Percentiles rank a stretch among this genome's conserved stretches.
Conservation (phyloP, 2,113 vertebrate genomes). For the Sander lucioperca region DNA sequence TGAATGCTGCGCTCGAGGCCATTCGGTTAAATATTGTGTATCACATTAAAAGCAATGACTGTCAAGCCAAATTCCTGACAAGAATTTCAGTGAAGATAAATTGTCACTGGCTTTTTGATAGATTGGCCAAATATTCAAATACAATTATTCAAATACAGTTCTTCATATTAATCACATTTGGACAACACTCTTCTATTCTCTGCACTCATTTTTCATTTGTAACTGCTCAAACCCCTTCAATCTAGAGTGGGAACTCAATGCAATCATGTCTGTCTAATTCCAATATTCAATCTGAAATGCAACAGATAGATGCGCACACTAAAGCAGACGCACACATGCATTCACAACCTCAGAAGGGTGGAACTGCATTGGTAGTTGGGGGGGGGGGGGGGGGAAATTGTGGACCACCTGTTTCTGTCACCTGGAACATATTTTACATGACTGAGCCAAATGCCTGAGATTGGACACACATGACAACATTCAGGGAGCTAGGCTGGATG, state of each 20-base stretch:
- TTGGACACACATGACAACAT: conserved; percentile 78
- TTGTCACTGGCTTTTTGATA: conserved; percentile 74
- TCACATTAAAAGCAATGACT: conserved; percentile 77
- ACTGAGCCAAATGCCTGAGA: conserved; percentile 77
- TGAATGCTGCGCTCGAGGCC: conserved; percentile 51
- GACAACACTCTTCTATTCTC: conserved; percentile 62
- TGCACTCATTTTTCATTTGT: conserved; percentile 72
- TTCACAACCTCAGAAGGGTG: conserved; percentile 33
- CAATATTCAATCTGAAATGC: conserved; percentile 65
- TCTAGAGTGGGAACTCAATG: conserved; percentile 57
- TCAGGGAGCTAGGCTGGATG: conserved; percentile 40
- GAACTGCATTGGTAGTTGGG: conserved; percentile 16
- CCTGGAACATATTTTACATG: conserved; percentile 76
- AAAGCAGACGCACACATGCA: conserved; percentile 10
- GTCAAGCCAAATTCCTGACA: conserved; percentile 68
- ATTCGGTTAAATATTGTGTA: conserved; percentile 79
- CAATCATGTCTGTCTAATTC: conserved; percentile 59
- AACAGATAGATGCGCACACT: conserved; percentile 26
- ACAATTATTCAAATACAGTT: conserved; percentile 79
- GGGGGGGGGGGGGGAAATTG: conserved; percentile 55
- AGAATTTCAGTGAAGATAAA: conserved; percentile 62
- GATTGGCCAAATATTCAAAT: conserved; percentile 76
- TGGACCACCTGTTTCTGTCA: conserved; percentile 75
- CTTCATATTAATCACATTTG: conserved; percentile 78
- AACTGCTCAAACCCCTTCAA: conserved; percentile 61